Evolutionary conservation across 2,888 invertebrate species (phyloP).

Genomic region (Drosophila emarginata): DNA sequence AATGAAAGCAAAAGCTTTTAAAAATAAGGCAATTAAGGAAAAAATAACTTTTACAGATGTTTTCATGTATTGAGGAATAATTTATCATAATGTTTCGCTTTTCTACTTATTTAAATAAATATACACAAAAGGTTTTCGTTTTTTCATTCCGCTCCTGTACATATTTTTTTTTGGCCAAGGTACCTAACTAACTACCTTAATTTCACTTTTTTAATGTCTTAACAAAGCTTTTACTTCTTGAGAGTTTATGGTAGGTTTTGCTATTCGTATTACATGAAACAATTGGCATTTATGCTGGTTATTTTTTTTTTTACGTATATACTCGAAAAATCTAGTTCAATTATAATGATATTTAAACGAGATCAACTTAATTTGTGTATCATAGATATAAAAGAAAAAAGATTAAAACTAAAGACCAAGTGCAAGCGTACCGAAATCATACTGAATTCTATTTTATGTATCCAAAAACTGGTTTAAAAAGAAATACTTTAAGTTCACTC

Average conservation of each 20-base stretch:
- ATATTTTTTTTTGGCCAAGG: constrained; percentile 10
- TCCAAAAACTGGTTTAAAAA: too few relatives aligned
- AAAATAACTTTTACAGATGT: too few relatives aligned
- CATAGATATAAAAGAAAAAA: constrained; percentile 1
- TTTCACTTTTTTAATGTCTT: constrained; percentile 70
- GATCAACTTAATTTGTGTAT: constrained; percentile 14
- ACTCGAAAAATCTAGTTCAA: constrained; percentile 40
- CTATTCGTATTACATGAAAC: constrained; percentile 31
- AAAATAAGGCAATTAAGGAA: too few relatives aligned
- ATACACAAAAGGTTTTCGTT: not conserved
- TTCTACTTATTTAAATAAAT: too few relatives aligned
- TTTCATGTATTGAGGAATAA: too few relatives aligned
- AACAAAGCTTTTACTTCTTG: constrained; percentile 46
- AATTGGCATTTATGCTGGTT: constrained; percentile 39
- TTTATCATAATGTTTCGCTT: too few relatives aligned
- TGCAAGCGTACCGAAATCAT: constrained; percentile 21
- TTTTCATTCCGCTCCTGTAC: constrained; percentile 26
- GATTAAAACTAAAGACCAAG: constrained; percentile 13
- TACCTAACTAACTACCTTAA: constrained; percentile 21
- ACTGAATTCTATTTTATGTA: too few relatives aligned
- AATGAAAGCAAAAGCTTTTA: constrained; percentile 1
- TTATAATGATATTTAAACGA: constrained; percentile 16
- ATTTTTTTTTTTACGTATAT: not conserved
- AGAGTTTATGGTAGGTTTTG: constrained; percentile 23
- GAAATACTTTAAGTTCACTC: too few relatives aligned